A percentile compares a stretch with the other conserved stretches of the same genome.
Evolutionary conservation across 2,113 vertebrate species (phyloP).

Genomic region (Origma solitaria): DNA sequence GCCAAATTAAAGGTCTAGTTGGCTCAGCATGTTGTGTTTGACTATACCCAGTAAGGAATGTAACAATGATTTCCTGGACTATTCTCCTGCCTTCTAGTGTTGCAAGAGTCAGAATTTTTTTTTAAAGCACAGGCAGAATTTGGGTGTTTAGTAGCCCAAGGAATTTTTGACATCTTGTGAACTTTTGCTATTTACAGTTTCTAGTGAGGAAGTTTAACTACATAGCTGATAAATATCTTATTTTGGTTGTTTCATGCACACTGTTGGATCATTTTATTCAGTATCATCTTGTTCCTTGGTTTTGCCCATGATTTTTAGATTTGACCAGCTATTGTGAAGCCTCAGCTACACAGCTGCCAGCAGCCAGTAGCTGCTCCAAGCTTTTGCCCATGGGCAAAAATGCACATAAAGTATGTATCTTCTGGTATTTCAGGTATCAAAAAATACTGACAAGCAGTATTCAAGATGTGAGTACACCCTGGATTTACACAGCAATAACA

Average conservation of each 20-base stretch:
- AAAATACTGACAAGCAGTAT: background rate
- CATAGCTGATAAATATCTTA: background rate
- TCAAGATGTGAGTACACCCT: background rate
- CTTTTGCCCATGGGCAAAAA: background rate
- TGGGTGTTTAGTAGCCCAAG: background rate
- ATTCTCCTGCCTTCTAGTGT: background rate
- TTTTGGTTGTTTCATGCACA: background rate
- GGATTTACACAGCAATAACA: background rate
- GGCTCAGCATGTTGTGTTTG: background rate
- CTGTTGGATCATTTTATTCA: background rate
- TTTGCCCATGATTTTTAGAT: background rate
- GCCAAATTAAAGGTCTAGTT: background rate
- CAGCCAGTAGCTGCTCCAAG: background rate
- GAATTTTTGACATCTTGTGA: background rate
- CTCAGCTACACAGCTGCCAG: background rate
- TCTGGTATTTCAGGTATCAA: background rate
- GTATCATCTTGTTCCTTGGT: background rate
- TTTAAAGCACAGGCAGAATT: background rate
- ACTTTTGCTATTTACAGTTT: background rate
- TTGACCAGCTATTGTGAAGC: background rate
- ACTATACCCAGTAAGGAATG: rapidly evolving
- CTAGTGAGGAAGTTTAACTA: background rate
- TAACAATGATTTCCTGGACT: background rate
- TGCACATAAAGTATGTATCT: background rate
- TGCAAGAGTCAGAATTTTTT: background rate